phyloP scores from a whole-genome alignment of 1,140 invertebrate genomes.

The Fopius arisanus region DNA sequence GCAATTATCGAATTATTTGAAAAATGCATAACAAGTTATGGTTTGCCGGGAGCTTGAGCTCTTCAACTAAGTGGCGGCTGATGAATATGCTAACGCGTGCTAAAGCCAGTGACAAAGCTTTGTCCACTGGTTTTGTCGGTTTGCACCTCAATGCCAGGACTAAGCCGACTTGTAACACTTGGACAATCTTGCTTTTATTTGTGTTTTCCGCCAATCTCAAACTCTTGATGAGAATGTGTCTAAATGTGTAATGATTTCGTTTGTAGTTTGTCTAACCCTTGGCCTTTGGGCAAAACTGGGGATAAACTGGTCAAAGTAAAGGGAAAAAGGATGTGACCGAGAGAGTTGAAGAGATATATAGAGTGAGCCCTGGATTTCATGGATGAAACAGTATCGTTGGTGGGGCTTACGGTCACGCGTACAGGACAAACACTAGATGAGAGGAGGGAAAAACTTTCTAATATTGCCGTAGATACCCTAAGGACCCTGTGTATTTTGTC shows the following conservation, averaged over 20 bases:
- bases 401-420: constrained; percentile 54
- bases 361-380: background rate
- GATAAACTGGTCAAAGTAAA: constrained; percentile 53
- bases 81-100: constrained; percentile 57
- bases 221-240: background rate
- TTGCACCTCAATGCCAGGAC: constrained; percentile 38
- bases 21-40: constrained; percentile 38
- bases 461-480: constrained; percentile 48
- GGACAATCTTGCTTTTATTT: constrained; percentile 7
- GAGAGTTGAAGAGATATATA: constrained; percentile 38
- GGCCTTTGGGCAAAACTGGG: constrained; percentile 31
- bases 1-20: background rate
- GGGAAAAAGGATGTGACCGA: constrained; percentile 43
- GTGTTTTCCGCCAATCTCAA: background rate
- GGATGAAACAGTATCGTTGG: constrained; percentile 56
- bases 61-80: constrained; percentile 47
- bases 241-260: constrained; percentile 41
- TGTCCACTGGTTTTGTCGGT: constrained; percentile 45
- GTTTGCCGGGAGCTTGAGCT: constrained; percentile 35
- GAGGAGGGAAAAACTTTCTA: constrained; percentile 48
- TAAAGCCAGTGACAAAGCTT: constrained; percentile 50
- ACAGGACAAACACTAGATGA: constrained; percentile 51
- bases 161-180: background rate
- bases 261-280: constrained; percentile 56
- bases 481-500: constrained; percentile 16